phyloP scores from a whole-genome alignment of 2,797 vertebrate genomes.

The Amphiprion clarkii region DNA sequence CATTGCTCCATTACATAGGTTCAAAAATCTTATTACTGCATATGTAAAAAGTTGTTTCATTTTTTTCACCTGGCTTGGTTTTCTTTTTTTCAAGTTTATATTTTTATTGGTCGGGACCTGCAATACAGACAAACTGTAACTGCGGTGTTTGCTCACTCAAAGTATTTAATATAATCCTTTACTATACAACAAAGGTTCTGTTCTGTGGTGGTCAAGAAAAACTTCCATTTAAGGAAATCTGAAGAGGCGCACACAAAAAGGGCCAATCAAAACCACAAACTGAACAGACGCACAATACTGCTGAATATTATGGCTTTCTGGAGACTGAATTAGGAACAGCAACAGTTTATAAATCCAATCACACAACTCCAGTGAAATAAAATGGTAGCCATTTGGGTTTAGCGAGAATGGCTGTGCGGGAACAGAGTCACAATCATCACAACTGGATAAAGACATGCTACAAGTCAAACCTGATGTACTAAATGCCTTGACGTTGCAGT shows the following conservation, averaged over 20 bases:
- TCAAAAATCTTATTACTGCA: constrained; percentile 9
- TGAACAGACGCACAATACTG: constrained; percentile 23
- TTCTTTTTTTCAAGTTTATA: constrained; percentile 31
- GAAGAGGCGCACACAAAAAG: constrained; percentile 36
- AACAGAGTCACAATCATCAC: neutral
- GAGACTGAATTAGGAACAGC: constrained; percentile 12
- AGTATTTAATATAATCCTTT: constrained; percentile 33
- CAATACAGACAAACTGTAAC: constrained; percentile 7
- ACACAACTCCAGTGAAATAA: constrained; percentile 20
- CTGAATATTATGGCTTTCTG: constrained; percentile 33
- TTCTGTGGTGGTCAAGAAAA: constrained; percentile 28
- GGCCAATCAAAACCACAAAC: constrained; percentile 39
- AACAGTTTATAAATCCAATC: constrained; percentile 40
- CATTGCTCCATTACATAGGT: constrained; percentile 1
- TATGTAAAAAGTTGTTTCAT: constrained; percentile 7
- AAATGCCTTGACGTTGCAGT: neutral
- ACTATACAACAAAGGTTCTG: constrained; percentile 32
- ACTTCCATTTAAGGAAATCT: constrained; percentile 63
- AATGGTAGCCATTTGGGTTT: constrained; percentile 14
- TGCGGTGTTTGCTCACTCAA: constrained; percentile 5
- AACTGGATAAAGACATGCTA: neutral
- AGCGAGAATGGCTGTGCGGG: neutral
- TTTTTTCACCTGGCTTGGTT: constrained; percentile 16
- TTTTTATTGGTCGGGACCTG: constrained; percentile 18
- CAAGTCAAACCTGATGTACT: neutral